Evolutionary conservation across 2,888 invertebrate genomes (phyloP), one percentile per base, ranked within the genome.

Genomic region (Luperina testacea): DNA sequence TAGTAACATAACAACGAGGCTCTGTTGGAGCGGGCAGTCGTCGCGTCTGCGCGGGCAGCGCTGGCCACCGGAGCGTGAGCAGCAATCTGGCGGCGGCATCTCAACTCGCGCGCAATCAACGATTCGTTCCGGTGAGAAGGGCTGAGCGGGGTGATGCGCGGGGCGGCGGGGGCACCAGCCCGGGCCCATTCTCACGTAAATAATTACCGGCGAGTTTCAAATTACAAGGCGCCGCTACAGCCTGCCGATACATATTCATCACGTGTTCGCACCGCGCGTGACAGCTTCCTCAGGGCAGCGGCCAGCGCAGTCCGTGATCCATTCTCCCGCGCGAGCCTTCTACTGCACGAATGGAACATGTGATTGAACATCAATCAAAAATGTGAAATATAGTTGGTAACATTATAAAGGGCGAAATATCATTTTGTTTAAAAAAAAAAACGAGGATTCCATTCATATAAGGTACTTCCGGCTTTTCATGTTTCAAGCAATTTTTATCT

Each of bases 161-260:
- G 87, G 90, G 88, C 86, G 85, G 85, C 45, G 74, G 78, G 88
- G 90, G 89, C 89, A 88, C 89, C 87, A 90, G 90, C 85, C 87
- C 90, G 92, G 92, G 90, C 84, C 94, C 95, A 95, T 95, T 96
- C 96, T 96, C 96, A 96, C 96, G 96, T 96, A 96, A 96, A 97
- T 96, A 97, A 96, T 97, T 96, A 96, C 95, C 95, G 95, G 95
- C 95, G 94, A 94, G 94, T 94, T 91, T 96, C 95, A 96, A 96
- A 97, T 97, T 97, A 97, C 96, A 96, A 96, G 96, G 96, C 95
- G 96, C 95, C 95, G 96, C 93, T 89, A 90, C 91, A 87, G 94
- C 93, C 95, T 94, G 95, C 95, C 96, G 95, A 95, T 96, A 95
- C 94, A 94, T 95, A 95, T 95, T 95, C 96, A 95, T 96, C 96